A percentile compares a stretch with the other conserved stretches of the same genome.
Conservation (phyloP, 2,888 invertebrate species). For the Nomada ferruginata region DNA sequence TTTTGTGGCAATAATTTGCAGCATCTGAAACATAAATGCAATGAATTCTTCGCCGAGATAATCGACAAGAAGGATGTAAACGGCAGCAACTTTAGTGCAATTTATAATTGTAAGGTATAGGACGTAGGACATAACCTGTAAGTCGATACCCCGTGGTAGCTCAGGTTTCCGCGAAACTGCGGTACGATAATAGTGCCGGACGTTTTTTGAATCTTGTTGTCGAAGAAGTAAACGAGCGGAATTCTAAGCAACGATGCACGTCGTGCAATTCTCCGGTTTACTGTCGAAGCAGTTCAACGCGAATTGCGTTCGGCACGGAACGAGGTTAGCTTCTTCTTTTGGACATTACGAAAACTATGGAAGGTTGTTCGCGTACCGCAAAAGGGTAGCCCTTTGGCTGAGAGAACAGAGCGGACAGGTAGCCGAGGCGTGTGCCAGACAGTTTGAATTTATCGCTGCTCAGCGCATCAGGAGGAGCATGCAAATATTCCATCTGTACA, state of each 20-base stretch:
- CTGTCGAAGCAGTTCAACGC: constrained; percentile 47
- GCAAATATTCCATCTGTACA: constrained; percentile 88
- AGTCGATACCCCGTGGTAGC: neutral
- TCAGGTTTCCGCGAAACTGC: neutral
- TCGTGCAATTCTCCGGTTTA: constrained; percentile 54
- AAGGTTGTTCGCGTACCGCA: constrained; percentile 72
- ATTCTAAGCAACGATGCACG: constrained; percentile 50
- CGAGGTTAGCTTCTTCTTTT: constrained; percentile 56
- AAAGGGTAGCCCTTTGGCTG: constrained; percentile 74
- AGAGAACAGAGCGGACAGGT: constrained; percentile 76
- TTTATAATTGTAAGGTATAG: neutral
- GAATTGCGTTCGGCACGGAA: constrained; percentile 29
- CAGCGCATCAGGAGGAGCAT: constrained; percentile 87
- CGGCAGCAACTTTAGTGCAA: neutral
- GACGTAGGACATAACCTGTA: constrained; percentile 30
- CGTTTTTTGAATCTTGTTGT: neutral
- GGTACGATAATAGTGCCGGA: too few relatives aligned
- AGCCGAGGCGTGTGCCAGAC: constrained; percentile 74
- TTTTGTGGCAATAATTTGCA: neutral
- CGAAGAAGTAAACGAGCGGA: neutral
- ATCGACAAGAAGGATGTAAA: neutral
- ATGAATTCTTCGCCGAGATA: constrained; percentile 3
- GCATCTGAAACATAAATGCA: constrained; percentile 4
- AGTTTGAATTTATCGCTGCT: constrained; percentile 84
- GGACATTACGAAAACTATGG: constrained; percentile 57